Percentiles rank a stretch among this genome's conserved stretches.
Conservation (phyloP, 2,888 invertebrate genomes). For the Archaeoteleia sp. region DNA sequence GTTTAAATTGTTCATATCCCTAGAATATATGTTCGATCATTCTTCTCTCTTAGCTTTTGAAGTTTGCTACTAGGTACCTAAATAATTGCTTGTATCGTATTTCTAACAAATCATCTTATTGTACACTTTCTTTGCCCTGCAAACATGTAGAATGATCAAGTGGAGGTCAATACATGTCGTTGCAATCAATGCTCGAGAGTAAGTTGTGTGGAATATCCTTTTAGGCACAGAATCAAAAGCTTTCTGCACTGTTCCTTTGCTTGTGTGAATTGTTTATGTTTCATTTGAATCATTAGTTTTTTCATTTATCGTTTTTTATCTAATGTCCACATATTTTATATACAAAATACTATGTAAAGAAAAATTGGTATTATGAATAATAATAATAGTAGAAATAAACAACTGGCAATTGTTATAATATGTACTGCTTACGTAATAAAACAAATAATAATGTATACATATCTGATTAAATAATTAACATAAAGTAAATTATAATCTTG, state of each 20-base stretch:
- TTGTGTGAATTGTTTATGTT: slow-evolving; percentile 1
- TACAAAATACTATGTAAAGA: too few species aligned
- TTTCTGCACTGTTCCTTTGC: not conserved
- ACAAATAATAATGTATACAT: too few species aligned
- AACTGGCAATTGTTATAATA: too few species aligned
- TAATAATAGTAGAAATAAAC: too few species aligned
- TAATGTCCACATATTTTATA: too few species aligned
- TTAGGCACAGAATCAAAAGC: not conserved
- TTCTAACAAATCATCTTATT: slow-evolving; percentile 46
- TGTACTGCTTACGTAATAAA: too few species aligned
- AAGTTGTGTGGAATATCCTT: slow-evolving; percentile 59
- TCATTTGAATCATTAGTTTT: slow-evolving; percentile 3
- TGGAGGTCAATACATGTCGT: slow-evolving; percentile 71
- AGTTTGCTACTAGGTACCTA: slow-evolving; percentile 29
- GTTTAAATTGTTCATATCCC: not conserved
- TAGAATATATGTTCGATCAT: not conserved
- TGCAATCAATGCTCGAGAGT: slow-evolving; percentile 73
- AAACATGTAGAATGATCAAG: slow-evolving; percentile 67
- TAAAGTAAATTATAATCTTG: too few species aligned
- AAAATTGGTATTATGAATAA: too few species aligned
- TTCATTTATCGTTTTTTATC: too few species aligned
- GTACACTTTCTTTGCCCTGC: slow-evolving; percentile 56
- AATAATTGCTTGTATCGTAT: slow-evolving; percentile 39
- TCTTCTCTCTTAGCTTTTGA: slow-evolving; percentile 26
- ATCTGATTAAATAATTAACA: too few species aligned